Percentiles rank a stretch among this genome's conserved stretches.
Conservation (phyloP, 2,888 invertebrate species). For the Entomobrya proxima region DNA sequence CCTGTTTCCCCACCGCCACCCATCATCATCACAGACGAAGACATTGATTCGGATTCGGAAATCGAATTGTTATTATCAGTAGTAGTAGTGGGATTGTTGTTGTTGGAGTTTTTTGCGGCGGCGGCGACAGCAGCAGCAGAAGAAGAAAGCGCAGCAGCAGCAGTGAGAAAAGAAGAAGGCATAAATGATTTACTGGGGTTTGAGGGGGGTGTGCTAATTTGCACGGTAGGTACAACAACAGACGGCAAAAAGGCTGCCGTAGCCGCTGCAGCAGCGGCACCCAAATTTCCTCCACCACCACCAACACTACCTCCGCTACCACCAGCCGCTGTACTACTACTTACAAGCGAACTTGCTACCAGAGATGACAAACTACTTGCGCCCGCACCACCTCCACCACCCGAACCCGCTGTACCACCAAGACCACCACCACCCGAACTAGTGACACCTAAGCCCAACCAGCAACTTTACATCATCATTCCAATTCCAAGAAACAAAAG, state of each 20-base stretch:
- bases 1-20: constrained; percentile 55
- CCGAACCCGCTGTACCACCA: constrained; percentile 55
- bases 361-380: constrained; percentile 53
- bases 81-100: constrained; percentile 33
- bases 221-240: constrained; percentile 62
- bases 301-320: constrained; percentile 46
- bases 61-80: constrained; percentile 31
- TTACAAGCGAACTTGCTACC: constrained; percentile 58
- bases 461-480: constrained; percentile 47
- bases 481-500: constrained; percentile 1
- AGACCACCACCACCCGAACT: constrained; percentile 49
- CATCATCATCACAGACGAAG: constrained; percentile 57
- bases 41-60: constrained; percentile 24
- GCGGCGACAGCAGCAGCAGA: constrained; percentile 50
- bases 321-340: constrained; percentile 51
- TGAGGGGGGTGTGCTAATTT: constrained; percentile 51
- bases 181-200: constrained; percentile 62
- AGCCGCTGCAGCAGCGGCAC: constrained; percentile 59
- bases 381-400: constrained; percentile 53
- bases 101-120: constrained; percentile 47
- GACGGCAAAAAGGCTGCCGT: constrained; percentile 51
- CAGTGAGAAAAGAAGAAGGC: constrained; percentile 67
- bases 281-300: constrained; percentile 39
- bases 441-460: constrained; percentile 43
- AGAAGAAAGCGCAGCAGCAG: constrained; percentile 66